Evolutionary conservation across 2,888 invertebrate genomes (phyloP), one percentile per base, ranked within the genome.

Genomic region (Stenodera caucasica): DNA sequence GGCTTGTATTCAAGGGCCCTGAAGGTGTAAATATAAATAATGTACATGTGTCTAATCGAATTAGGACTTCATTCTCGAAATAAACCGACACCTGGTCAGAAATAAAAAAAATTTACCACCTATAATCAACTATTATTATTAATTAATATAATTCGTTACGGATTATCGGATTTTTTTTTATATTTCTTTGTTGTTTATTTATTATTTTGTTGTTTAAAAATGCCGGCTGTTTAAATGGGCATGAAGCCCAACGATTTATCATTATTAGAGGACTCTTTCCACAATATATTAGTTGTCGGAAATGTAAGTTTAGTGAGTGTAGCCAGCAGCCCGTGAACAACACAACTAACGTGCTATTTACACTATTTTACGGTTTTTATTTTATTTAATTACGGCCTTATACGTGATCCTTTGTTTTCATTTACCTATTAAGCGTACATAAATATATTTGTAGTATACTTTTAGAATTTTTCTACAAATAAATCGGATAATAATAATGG

Each of bases 281-380:
- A 33, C 73, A 70, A 64, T 62, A 64, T 66, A 65, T 57, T 65
- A 71, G 69, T 66, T 74, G 75, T 76, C 77, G 77, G 76, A 77
- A 77, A 77, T 70, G 75, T 70, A 67, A 73, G 72, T 72, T 75
- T 72, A 72, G 75, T 71, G 74, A 69, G 66, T 69, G 71, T 66
- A 67, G 71, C 65, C 76, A 77, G 69, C 73, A 70, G 75, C 57
- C 76, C 77, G 76, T 77, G 77, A 77, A 77, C 75, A 75, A n/a
- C n/a, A n/a, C n/a, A n/a, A n/a, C 70, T 75, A 74, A 71, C 75
- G 72, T 71, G 77, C 73, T 77, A 75, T 77, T 77, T 77, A 77
- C 76, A 76, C 77, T 74, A 76, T 76, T 76, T 76, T 72, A 71
- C 70, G 72, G 67, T 76, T 77, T 77, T 77, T 77, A 72, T 71